Evolutionary conservation across 2,888 invertebrate species (phyloP), one percentile per base, ranked within the genome.

Genomic region (Eupithecia pulchellata): DNA sequence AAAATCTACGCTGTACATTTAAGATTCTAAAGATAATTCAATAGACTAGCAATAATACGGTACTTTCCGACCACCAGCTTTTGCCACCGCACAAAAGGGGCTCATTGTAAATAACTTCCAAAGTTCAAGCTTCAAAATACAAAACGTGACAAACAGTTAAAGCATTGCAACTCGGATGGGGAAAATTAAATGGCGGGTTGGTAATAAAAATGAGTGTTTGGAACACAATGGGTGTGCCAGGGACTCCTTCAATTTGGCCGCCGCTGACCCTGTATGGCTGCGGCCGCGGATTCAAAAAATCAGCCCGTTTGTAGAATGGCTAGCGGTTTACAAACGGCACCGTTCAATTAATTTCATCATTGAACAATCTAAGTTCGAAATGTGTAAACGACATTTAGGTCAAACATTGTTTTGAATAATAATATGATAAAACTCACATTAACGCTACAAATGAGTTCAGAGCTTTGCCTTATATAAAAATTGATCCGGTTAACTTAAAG

Each of bases 141-240:
- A 62, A 67, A 71, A 71, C 71, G 52, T 80, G 80, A 78, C 83
- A 80, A 81, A 83, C 72, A 36, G 64, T 73, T 66, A 69, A 86
- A 86, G 82, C 81, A 81, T 77, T 80, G 80, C 77, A 79, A 83
- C 85, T 82, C 77, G 83, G 75, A 66, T 79, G 78, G 83, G 84
- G 87, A 86, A 89, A 88, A 89, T 89, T 88, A 88, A 88, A 89
- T 85, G 84, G 83, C 77, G 75, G 68, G 78, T 79, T 79, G 78
- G 84, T 86, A 82, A 88, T 86, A 88, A 89, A 89, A 89, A 88
- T 86, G 83, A 82, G 82, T 86, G 82, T 87, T 85, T 83, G 84
- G 82, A 85, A 84, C 83, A 88, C 86, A 89, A 87, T 87, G 86
- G 86, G 84, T 78, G 84, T 78, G 83, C 82, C 79, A 74, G 73